phyloP scores from a whole-genome alignment of 2,113 vertebrate genomes.

The Lycaon pictus region DNA sequence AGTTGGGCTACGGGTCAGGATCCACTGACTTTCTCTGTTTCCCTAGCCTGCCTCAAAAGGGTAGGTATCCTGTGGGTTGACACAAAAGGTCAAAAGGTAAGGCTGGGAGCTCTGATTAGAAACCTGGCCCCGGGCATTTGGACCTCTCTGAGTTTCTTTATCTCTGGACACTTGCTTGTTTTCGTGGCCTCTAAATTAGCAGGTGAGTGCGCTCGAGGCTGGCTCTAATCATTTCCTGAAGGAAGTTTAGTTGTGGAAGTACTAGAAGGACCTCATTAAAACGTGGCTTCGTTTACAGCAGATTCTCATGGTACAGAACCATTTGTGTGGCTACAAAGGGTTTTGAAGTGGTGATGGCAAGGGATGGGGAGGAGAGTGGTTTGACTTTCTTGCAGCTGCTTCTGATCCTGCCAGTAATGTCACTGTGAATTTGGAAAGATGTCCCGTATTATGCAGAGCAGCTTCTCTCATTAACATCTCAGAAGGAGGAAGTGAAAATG shows the following conservation, averaged over 20 bases:
- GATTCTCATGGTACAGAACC: not conserved
- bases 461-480: slow-evolving; percentile 79
- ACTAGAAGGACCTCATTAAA: slow-evolving; percentile 66
- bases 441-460: slow-evolving; percentile 69
- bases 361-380: not conserved
- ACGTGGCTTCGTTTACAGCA: slow-evolving; percentile 26
- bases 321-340: slow-evolving; percentile 30
- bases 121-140: not conserved
- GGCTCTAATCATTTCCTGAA: slow-evolving; percentile 28
- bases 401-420: slow-evolving; percentile 78
- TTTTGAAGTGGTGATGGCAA: slow-evolving; percentile 64
- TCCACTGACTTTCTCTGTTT: slow-evolving; percentile 36
- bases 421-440: slow-evolving; percentile 78
- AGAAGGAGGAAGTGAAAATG: slow-evolving; percentile 78
- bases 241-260: slow-evolving; percentile 55
- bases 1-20: slow-evolving; percentile 14
- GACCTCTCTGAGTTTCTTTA: slow-evolving; percentile 45
- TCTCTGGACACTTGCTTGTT: slow-evolving; percentile 25
- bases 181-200: slow-evolving; percentile 34
- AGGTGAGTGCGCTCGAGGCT: not conserved
- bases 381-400: slow-evolving; percentile 70
- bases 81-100: slow-evolving; percentile 59
- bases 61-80: slow-evolving; percentile 11
- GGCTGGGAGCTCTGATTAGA: slow-evolving; percentile 52
- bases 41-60: not conserved